These are phyloP conservation scores for Dryobota labecula DNA, from an alignment of 2,888 invertebrate species.

Conservation along the genomic window DNA sequence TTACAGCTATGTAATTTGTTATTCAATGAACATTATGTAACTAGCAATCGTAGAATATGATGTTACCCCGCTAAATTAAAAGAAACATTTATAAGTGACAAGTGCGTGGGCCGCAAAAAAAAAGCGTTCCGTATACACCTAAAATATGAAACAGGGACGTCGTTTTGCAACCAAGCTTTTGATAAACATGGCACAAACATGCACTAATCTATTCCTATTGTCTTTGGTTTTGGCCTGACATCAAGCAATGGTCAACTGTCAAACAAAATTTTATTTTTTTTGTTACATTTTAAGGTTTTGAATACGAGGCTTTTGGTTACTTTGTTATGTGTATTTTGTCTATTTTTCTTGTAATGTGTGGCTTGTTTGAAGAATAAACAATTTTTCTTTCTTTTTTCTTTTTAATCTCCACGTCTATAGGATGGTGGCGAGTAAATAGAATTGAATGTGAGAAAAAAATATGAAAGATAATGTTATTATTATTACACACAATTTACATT, in stretches of 20 bases:
- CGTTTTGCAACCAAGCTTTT: not conserved
- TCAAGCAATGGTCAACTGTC: no score
- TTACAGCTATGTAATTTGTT: constrained; percentile 62
- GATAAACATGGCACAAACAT: not conserved
- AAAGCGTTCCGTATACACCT: not conserved
- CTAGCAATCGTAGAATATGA: constrained; percentile 15
- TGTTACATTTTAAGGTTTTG: no score
- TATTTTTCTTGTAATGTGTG: no score
- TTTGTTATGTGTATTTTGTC: no score
- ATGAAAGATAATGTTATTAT: not conserved
- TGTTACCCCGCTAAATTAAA: constrained; percentile 31
- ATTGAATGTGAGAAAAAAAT: not conserved
- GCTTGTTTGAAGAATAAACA: no score
- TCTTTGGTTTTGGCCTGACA: no score
- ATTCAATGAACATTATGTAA: constrained; percentile 62
- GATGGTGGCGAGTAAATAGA: not conserved
- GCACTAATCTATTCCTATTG: no score
- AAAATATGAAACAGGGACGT: not conserved
- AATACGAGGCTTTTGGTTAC: no score
- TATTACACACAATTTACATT: not conserved
- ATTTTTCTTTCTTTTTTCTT: no score
- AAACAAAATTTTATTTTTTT: no score
- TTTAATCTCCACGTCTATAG: not conserved
- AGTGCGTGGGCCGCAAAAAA: not conserved
- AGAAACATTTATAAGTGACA: not conserved